Conservation (phyloP, 2,888 invertebrate genomes). For the Stenodera caucasica region DNA sequence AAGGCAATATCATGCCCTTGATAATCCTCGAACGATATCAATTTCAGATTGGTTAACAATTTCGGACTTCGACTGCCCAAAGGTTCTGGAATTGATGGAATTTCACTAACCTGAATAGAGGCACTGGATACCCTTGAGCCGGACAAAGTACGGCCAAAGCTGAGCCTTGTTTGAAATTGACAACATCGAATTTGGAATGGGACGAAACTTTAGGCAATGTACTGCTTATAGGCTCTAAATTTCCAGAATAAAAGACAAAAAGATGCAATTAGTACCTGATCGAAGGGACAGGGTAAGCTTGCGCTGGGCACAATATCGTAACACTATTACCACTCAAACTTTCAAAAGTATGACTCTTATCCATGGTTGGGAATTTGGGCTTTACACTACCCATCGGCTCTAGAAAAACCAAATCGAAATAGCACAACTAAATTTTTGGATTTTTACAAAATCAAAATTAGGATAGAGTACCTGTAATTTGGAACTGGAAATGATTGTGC, state of each 20-base stretch:
- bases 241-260: slow-evolving; percentile 6
- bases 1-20: slow-evolving; percentile 41
- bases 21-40: slow-evolving; percentile 44
- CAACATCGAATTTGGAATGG: slow-evolving; percentile 51
- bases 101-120: slow-evolving; percentile 60
- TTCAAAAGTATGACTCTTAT: slow-evolving; percentile 67
- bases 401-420: slow-evolving; percentile 31
- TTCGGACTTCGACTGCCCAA: slow-evolving; percentile 50
- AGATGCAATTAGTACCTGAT: slow-evolving; percentile 63
- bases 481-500: slow-evolving; percentile 70
- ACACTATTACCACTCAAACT: slow-evolving; percentile 58
- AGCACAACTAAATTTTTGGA: background rate
- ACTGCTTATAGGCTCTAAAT: slow-evolving; percentile 60
- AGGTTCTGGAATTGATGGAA: slow-evolving; percentile 44
- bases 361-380: slow-evolving; percentile 66
- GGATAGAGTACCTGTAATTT: slow-evolving; percentile 65
- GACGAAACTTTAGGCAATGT: slow-evolving; percentile 57
- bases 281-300: slow-evolving; percentile 73
- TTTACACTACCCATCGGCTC: slow-evolving; percentile 64
- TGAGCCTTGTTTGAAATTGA: slow-evolving; percentile 39
- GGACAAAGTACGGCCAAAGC: slow-evolving; percentile 66
- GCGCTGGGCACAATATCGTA: slow-evolving; percentile 73
- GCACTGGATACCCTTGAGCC: slow-evolving; percentile 70
- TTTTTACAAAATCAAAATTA: background rate
- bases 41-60: slow-evolving; percentile 45